Evolutionary conservation across 2,113 vertebrate species (phyloP), one percentile per base, ranked within the genome.

Genomic region (Ictalurus furcatus): DNA sequence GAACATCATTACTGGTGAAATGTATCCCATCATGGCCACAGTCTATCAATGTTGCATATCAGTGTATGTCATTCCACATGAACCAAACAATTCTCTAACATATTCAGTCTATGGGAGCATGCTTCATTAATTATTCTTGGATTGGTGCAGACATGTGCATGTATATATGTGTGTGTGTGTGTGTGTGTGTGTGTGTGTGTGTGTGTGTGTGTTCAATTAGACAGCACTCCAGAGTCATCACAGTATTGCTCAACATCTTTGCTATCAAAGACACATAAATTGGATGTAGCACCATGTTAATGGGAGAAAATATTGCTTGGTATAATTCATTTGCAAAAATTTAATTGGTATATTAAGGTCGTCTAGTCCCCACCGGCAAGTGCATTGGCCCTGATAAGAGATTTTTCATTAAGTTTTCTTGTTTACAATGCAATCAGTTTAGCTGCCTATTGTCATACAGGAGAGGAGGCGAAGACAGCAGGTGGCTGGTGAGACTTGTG

Each of bases 321-420:
- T 93, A 94, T 95, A 95, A 96, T 96, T 96, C 91, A 94, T 95
- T 95, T 95, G 92, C 92, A 96, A 96, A 96, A 95, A 94, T 63
- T 92, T 95, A 96, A 96, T 95, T 95, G 91, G 92, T 95, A 67
- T 94, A 95, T 94, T 95, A 95, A 95, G 94, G 92, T 88, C 91
- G 94, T 88, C 82, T 93, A 94, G 91, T 91, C 94, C 92, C 89
- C 91, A 91, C 90, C 61, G 85, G 87, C 90, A 91, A 90, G 71
- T 82, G 86, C 84, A 92, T 89, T 95, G 91, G 86, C 92, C 94
- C 92, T 94, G 91, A 94, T 95, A 92, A 92, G 91, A 90, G 94
- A 93, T 93, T 92, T 89, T 94, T 94, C 91, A 92, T 92, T 92
- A 90, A 85, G 82, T 90, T 91, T 87, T 84, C 90, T 94, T 96